Evolutionary conservation across 2,797 vertebrate genomes (phyloP), one percentile per base, ranked within the genome.

Genomic region (Morus bassanus): DNA sequence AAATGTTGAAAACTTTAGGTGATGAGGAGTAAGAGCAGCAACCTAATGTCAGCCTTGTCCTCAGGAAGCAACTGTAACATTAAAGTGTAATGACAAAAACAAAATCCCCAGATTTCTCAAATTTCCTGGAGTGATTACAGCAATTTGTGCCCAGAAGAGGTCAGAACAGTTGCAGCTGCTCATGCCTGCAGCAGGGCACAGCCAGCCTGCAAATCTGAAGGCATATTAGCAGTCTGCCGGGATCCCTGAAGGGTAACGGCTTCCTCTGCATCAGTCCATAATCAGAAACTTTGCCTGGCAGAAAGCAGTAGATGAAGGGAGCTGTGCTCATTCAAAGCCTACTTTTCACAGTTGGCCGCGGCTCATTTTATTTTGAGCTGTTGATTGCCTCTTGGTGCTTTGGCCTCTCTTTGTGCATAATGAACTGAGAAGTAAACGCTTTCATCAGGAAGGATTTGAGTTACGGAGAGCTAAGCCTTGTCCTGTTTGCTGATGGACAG

Each of bases 61-160:
- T 93, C 53, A 13, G 85, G 88, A 94, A 91, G 70, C 68, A 76
- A 85, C 35, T 86, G 88, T 68, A 61, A 17, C 23, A 43, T 68
- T 27, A 64, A 33, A 37, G 61, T 15, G 43, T 64, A 79, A 84
- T 18, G 61, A 67, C 43, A 53, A 46, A 61, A 21, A 57, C 30
- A 84, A 89, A 78, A 57, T 27, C 53, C 48, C 41, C 77, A n/a
- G 37, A 51, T 91, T 95, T 93, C 79, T 95, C 56, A 80, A 27
- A 70, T 80, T 91, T 96, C 85, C 60, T 89, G 74, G 41, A 43
- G n/a, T 48, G 64, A 77, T 90, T 70, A 68, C 45, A 56, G 73
- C 79, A 73, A 57, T 91, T 88, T 30, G 18, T 95, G 56, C 53
- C 48, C 74, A 45, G 73, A 84, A 88, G 80, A 82, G 56, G 59